Conservation (phyloP, 2,888 invertebrate genomes). For the Tanypteryx hageni region DNA sequence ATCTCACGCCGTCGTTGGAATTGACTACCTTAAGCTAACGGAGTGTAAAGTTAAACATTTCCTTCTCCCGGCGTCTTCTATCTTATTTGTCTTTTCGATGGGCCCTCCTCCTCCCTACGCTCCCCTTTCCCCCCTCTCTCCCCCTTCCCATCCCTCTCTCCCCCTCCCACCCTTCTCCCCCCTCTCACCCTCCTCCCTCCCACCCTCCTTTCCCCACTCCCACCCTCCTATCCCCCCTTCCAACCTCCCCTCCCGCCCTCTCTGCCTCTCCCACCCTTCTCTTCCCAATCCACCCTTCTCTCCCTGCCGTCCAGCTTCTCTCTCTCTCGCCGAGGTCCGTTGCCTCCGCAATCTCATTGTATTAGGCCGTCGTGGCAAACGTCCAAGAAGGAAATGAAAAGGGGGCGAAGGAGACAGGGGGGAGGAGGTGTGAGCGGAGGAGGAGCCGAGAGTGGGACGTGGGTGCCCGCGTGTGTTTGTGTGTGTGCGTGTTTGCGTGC, state of each 20-base stretch:
- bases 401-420: constrained; percentile 37
- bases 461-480: background rate
- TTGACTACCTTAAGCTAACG: constrained; percentile 21
- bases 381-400: constrained; percentile 62
- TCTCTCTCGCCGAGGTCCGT: constrained; percentile 38
- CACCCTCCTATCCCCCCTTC: background rate
- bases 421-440: background rate
- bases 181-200: background rate
- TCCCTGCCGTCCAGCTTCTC: constrained; percentile 32
- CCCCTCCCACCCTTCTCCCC: background rate
- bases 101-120: background rate
- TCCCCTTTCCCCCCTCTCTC: no score
- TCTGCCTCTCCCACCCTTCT: background rate
- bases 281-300: background rate
- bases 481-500: background rate
- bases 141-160: background rate
- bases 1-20: background rate
- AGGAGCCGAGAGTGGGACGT: background rate
- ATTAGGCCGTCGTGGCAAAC: constrained; percentile 51
- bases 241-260: background rate
- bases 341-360: constrained; percentile 61
- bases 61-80: constrained; percentile 41
- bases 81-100: constrained; percentile 9
- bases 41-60: constrained; percentile 55
- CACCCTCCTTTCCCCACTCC: constrained; percentile 26